Evolutionary conservation across 2,797 vertebrate genomes (phyloP).

Genomic region (Steatocranus sp.): DNA sequence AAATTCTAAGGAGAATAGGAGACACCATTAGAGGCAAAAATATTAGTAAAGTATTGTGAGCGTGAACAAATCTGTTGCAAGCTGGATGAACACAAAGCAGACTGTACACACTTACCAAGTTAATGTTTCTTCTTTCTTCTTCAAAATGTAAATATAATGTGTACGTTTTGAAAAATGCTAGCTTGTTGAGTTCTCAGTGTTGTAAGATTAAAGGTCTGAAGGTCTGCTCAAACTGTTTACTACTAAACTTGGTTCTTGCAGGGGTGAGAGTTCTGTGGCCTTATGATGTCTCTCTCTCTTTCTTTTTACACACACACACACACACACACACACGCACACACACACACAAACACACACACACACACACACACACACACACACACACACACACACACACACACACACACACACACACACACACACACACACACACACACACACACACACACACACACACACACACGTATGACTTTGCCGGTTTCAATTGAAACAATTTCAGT

Average conservation of each 20-base stretch:
- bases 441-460: neutral
- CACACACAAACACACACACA: too few species aligned
- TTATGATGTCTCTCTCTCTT: neutral
- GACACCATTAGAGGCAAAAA: neutral
- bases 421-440: too few species aligned
- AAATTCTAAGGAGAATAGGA: neutral
- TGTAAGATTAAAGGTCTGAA: neutral
- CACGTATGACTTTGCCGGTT: neutral
- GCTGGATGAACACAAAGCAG: neutral
- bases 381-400: fast-evolving
- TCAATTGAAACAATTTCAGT: neutral
- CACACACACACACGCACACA: neutral
- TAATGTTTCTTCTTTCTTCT: neutral
- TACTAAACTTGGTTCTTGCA: neutral
- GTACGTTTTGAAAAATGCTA: neutral
- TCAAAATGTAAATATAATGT: neutral
- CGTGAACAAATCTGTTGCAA: neutral
- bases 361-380: too few species aligned
- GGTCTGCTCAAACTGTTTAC: neutral
- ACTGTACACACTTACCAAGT: neutral
- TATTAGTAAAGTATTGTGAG: neutral
- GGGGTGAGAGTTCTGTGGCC: neutral
- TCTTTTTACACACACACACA: neutral
- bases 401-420: too few species aligned
- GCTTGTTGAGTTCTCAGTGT: neutral